Percentiles rank a stretch among this genome's conserved stretches.
These are phyloP conservation scores for Heliothis virescens DNA, from an alignment of 1,140 invertebrate species.

Conservation along the genomic window DNA sequence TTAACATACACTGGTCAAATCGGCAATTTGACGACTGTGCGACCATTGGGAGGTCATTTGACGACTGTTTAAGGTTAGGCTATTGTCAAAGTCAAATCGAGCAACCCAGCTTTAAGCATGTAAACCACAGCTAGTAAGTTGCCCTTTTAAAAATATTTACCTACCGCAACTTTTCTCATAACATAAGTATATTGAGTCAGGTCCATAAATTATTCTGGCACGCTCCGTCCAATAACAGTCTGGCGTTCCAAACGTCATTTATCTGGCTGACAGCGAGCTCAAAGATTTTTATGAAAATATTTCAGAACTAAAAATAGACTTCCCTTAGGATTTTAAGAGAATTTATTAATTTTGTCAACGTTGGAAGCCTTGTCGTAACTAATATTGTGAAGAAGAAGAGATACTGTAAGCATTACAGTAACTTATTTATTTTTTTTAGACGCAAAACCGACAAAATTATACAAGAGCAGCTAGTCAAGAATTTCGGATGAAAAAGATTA, in stretches of 20 bases:
- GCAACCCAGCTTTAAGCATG: too few relatives aligned
- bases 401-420: background rate
- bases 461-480: too few relatives aligned
- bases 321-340: background rate
- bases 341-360: slow-evolving; percentile 1
- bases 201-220: background rate
- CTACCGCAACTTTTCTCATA: background rate
- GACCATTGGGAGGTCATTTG: too few relatives aligned
- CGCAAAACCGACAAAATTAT: too few relatives aligned
- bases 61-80: too few relatives aligned
- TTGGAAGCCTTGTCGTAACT: background rate
- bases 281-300: slow-evolving; percentile 11
- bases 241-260: background rate
- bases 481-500: too few relatives aligned
- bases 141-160: background rate
- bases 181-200: too few relatives aligned
- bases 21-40: too few relatives aligned
- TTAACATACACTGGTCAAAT: too few relatives aligned
- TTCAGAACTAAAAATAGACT: slow-evolving; percentile 2
- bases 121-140: too few relatives aligned
- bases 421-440: too few relatives aligned
- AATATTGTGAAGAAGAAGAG: background rate
- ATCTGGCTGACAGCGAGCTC: background rate
- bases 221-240: background rate
- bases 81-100: too few relatives aligned